Evolutionary conservation across 2,888 invertebrate genomes (phyloP).

Genomic region (Polymixis flavicincta): DNA sequence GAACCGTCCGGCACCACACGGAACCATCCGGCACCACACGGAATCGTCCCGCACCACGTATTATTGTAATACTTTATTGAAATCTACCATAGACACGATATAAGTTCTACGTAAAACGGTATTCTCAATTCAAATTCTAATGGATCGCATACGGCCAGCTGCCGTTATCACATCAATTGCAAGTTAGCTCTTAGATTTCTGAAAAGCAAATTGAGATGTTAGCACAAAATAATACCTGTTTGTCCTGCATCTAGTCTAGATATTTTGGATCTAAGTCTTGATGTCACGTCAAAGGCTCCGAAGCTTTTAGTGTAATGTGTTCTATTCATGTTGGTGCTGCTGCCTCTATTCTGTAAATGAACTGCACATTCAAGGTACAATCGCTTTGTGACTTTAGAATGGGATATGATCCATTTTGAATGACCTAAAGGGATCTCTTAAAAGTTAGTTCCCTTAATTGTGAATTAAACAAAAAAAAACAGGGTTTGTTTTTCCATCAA

Average conservation of each 20-base stretch:
- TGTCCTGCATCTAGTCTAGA: background rate
- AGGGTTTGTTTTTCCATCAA: no score
- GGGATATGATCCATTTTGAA: background rate
- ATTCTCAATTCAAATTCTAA: background rate
- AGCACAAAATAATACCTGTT: no score
- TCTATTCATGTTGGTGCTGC: slow-evolving; percentile 9
- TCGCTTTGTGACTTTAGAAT: slow-evolving; percentile 8
- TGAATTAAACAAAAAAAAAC: no score
- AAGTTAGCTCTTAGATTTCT: background rate
- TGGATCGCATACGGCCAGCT: background rate
- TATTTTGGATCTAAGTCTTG: background rate
- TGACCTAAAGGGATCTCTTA: no score
- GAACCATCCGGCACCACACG: no score
- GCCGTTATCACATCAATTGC: background rate
- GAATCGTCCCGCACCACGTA: no score
- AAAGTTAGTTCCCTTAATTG: background rate
- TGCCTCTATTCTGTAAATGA: background rate
- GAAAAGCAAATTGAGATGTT: background rate
- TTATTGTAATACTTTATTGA: no score
- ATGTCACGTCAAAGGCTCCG: slow-evolving; percentile 3
- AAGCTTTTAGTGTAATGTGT: slow-evolving; percentile 17
- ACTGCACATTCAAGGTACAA: background rate
- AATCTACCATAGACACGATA: no score
- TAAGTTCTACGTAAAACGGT: no score
- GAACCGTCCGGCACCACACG: no score